Percentiles rank a stretch among this genome's conserved stretches.
phyloP scores from a whole-genome alignment of 2,888 invertebrate species.

The Thereva nobilitata region DNA sequence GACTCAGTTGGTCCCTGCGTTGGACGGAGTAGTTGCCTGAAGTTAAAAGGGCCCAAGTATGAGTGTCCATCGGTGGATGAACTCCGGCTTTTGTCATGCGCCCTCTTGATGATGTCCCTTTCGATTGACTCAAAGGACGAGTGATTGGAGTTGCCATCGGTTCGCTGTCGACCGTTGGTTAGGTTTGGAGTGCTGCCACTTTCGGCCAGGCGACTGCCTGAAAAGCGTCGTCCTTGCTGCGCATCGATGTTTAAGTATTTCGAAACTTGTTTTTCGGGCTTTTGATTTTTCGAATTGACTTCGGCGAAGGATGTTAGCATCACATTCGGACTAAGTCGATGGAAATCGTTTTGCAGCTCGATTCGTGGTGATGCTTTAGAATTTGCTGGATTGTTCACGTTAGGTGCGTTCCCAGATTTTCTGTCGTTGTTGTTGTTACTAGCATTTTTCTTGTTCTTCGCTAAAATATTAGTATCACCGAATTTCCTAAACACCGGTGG shows the following conservation, averaged over 20 bases:
- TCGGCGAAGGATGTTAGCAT: slow-evolving; percentile 42
- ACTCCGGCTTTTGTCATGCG: slow-evolving; percentile 38
- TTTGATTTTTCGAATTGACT: slow-evolving; percentile 23
- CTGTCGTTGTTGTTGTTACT: slow-evolving; percentile 5
- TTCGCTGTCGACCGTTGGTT: not conserved
- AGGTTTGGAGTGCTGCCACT: slow-evolving; percentile 37
- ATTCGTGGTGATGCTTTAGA: slow-evolving; percentile 31
- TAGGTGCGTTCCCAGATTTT: not conserved
- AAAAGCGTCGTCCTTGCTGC: slow-evolving; percentile 20
- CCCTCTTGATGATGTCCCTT: slow-evolving; percentile 40
- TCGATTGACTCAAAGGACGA: slow-evolving; percentile 44
- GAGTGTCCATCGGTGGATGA: slow-evolving; percentile 52
- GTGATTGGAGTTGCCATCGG: slow-evolving; percentile 14
- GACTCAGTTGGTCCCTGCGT: slow-evolving; percentile 72
- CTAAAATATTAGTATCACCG: slow-evolving; percentile 43
- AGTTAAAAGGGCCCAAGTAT: slow-evolving; percentile 69
- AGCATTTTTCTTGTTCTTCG: slow-evolving; percentile 39
- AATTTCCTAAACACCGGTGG: slow-evolving; percentile 42
- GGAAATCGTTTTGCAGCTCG: slow-evolving; percentile 35
- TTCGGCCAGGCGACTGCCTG: slow-evolving; percentile 7
- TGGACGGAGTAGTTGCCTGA: slow-evolving; percentile 67
- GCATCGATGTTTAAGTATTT: slow-evolving; percentile 43
- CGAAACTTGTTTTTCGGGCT: slow-evolving; percentile 23
- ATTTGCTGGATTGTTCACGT: slow-evolving; percentile 8
- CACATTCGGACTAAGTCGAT: slow-evolving; percentile 35